Evolutionary conservation across 2,113 vertebrate genomes (phyloP), one percentile per base, ranked within the genome.

Genomic region (Chaenocephalus aceratus): DNA sequence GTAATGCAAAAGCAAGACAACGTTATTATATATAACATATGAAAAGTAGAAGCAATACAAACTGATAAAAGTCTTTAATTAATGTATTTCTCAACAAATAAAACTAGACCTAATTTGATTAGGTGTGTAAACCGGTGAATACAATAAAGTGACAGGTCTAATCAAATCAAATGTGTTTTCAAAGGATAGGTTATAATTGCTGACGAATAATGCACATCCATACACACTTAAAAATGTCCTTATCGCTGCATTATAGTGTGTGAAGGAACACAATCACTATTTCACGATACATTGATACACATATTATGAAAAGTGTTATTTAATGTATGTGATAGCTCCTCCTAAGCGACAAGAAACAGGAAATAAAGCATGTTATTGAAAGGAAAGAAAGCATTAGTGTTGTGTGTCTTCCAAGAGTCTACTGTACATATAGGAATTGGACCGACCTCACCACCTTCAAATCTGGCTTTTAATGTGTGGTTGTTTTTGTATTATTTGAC

Each of bases 391-490:
- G 16, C 44, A 21, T 75, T n/a, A 63, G 49, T 71, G 23, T 5
- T 3, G 66, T 57, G 63, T 15, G 59, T 63, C 71, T 78, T 68
- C 44, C 44, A n/a, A 12, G 13, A 48, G 26, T 26, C 26, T 48
- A 21, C 21, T 21, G 21, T 21, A 41, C 52, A 36, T 3, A 51
- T 3, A 23, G 16, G 53, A 59, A 4, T 23, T 34, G 56, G 73
- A 23, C 49, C 26, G 21, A 21, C 21, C 21, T 21, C 21, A 21
- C 21, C 21, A 21, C 21, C 21, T 21, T 21, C 21, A 21, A 21
- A n/a, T n/a, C n/a, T n/a, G n/a, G n/a, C n/a, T n/a, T n/a, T n/a
- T n/a, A n/a, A n/a, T n/a, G n/a, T n/a, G n/a, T n/a, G n/a, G n/a
- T n/a, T n/a, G n/a, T n/a, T n/a, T n/a, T n/a, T n/a, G n/a, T n/a